Evolutionary conservation across 2,888 invertebrate genomes (phyloP), one percentile per base, ranked within the genome.

Genomic region (Caenorhabditis sinica): DNA sequence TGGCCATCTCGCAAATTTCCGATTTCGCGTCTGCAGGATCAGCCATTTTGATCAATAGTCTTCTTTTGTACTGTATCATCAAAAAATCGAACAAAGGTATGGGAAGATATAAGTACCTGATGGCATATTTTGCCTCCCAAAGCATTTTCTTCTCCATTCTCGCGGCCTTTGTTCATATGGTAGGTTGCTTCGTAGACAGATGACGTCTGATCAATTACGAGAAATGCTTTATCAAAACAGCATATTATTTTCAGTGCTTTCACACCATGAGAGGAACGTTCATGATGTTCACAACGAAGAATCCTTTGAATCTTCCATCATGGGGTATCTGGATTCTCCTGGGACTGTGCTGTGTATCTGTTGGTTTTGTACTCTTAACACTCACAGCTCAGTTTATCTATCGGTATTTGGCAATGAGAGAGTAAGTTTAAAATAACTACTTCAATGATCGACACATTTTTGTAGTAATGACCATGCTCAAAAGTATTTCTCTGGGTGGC

Each of bases 231-330:
- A n/a, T n/a, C n/a, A n/a, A n/a, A n/a, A n/a, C n/a, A n/a, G 51
- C 11, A 36, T 9, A 0, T 9, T 36, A 1, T 30, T 80, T 80
- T 53, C 40, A 81, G 81, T 58, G 60, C 23, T 81, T 73, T 33
- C 81, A 81, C 36, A 81, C 81, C 0, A 66, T 68, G 9, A 51
- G 33, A 8, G 73, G 81, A 28, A 68, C 73, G 20, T 73, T 81
- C 25, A 81, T 81, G 81, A 81, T 81, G 81, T 81, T 81, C 49
- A 81, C 81, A 3, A 8, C 30, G 4, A 68, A 17, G 15, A 81
- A 81, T 45, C 49, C 17, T 20, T 9, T 60, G 0, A 36, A 81
- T 43, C 49, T 81, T 2, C 81, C 81, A 2, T 9, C 73, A 3
- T 63, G 43, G 61, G 43, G 28, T 17, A 40, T 79, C n/a, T 79